These are phyloP conservation scores for Melanerpes formicivorus DNA, from an alignment of 2,113 vertebrate species.

Conservation along the genomic window DNA sequence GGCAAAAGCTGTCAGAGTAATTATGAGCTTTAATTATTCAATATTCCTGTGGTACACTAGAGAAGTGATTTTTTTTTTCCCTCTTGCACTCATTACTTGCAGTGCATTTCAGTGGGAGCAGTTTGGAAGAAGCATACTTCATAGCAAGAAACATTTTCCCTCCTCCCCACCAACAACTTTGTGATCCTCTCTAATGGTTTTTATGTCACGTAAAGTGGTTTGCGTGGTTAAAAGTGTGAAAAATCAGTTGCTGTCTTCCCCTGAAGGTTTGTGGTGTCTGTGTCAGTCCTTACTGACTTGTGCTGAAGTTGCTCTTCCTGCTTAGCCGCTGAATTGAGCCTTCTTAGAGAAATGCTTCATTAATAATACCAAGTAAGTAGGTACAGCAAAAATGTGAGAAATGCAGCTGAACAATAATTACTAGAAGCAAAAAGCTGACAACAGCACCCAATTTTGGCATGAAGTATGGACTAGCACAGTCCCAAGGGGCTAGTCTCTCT, in stretches of 20 bases:
- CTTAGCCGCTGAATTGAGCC: slow-evolving; percentile 2
- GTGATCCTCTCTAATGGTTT: not conserved
- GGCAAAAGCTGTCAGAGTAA: slow-evolving; percentile 11
- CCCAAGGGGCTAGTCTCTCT: not conserved
- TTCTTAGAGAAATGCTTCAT: not conserved
- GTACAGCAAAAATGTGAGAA: slow-evolving; percentile 1
- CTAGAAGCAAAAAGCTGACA: slow-evolving; percentile 1
- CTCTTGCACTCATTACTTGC: not conserved
- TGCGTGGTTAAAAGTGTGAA: not conserved
- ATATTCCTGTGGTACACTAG: not conserved
- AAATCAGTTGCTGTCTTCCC: not conserved
- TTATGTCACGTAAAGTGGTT: not conserved
- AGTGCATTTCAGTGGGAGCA: not conserved
- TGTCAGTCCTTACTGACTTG: slow-evolving; percentile 10
- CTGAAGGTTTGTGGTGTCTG: not conserved
- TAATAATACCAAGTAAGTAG: slow-evolving; percentile 26
- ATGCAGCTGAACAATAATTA: slow-evolving; percentile 13
- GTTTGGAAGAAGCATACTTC: not conserved
- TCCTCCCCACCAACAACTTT: not conserved
- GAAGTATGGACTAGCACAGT: not conserved
- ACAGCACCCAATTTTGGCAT: not conserved
- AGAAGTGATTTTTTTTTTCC: not conserved
- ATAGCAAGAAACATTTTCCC: not conserved
- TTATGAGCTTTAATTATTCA: slow-evolving; percentile 9
- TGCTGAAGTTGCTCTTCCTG: slow-evolving; percentile 47